Evolutionary conservation across 2,797 vertebrate species (phyloP).

Genomic region (Smutsia gigantea): DNA sequence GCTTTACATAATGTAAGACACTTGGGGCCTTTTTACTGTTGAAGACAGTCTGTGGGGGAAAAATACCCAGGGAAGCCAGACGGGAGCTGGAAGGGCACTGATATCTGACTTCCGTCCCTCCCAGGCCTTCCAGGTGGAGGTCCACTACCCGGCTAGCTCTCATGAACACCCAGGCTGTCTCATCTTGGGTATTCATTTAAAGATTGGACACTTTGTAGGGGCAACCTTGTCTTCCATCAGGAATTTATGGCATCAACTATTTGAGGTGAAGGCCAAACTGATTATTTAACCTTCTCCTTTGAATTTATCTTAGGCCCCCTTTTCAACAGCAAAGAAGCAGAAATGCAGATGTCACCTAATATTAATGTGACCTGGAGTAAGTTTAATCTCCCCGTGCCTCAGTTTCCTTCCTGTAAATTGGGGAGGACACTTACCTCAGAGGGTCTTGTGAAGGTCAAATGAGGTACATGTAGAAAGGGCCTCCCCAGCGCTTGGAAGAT

Average conservation of each 20-base stretch:
- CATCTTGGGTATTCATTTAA: neutral
- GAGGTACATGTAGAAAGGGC: fast-evolving
- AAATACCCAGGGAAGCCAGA: fast-evolving
- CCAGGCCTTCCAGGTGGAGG: neutral
- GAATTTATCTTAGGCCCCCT: neutral
- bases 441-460: neutral
- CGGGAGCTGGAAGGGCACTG: fast-evolving
- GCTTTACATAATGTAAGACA: neutral
- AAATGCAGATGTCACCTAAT: neutral
- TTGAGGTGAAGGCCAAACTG: neutral
- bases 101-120: fast-evolving
- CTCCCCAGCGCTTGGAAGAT: neutral
- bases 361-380: neutral
- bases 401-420: neutral
- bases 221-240: neutral
- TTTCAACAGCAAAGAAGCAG: neutral
- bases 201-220: no score
- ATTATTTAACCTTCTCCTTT: no score
- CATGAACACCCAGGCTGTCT: fast-evolving
- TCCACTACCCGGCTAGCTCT: fast-evolving
- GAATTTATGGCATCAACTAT: neutral
- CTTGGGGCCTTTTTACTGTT: neutral
- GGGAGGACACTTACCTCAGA: fast-evolving
- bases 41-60: neutral
- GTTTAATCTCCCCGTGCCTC: neutral